Evolutionary conservation across 2,888 invertebrate genomes (phyloP), one percentile per base, ranked within the genome.

Genomic region (Acleris laterana): DNA sequence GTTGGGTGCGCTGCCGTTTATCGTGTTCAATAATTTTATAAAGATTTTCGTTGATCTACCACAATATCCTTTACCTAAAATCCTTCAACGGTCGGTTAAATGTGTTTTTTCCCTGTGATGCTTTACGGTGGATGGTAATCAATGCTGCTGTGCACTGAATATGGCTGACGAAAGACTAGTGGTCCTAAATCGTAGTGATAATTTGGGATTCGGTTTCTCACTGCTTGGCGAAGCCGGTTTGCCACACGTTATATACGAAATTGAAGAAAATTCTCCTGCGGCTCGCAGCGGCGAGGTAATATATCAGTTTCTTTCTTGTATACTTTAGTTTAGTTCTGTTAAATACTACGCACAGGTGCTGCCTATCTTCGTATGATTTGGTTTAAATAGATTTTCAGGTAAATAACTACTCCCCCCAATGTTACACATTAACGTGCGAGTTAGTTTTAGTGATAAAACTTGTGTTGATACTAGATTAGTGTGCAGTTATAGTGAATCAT

Each of bases 211-310:
- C 88, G 98, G 98, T 82, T 98, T 98, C 94, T 97, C 97, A 80
- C 94, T 98, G 82, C 95, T 98, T 84, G 97, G 97, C 76, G 96
- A 97, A 92, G 97, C 97, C 85, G 97, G 97, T 89, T 95, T 97
- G 91, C 98, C 98, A 85, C 98, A 97, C 87, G 97, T 98, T 88
- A 97, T 98, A 90, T 98, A 97, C 94, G 96, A 97, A 93, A 97
- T 98, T 86, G 95, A 97, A 85, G 97, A 97, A 90, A 97, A 98
- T 93, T 98, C 98, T 79, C 98, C 98, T 88, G 98, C 98, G 75
- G 97, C 97, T 80, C 96, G 96, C 87, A 96, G 97, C 90, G 97
- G 96, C 87, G 95, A 96, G 96, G 97, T 97, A 94, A 94, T 95
- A 84, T 70, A 64, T n/a, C 32, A 19, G 59, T 49, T 38, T 52